Evolutionary conservation across 53 echinoderm and acorn worm genomes (phyloP), one percentile per base, ranked within the genome.

Genomic region (Paracentrotus lividus): DNA sequence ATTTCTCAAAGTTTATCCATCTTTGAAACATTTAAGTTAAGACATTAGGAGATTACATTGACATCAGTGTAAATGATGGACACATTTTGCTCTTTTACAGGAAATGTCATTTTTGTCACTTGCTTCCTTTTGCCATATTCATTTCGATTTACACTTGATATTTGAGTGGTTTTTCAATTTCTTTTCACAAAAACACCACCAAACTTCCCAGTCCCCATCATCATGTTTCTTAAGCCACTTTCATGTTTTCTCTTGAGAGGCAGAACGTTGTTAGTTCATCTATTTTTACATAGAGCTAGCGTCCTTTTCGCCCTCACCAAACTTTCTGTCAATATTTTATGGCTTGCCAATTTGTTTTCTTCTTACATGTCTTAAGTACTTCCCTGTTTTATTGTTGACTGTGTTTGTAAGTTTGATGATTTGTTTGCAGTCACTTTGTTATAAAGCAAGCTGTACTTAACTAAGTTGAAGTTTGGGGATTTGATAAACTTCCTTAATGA

Each of bases 341-440:
- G 49, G 47, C 47, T 81, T 81, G 45, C 49, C 47, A 45, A 44
- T 81, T 47, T 81, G 81, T 81, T 81, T 81, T n/a, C 49, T n/a
- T 47, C 81, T 16, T 47, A 7, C 24, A n/a, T n/a, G n/a, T n/a
- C n/a, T n/a, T n/a, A n/a, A n/a, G n/a, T 81, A 2, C 47, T 45
- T 21, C 47, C 45, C 44, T 47, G 72, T 81, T 1, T n/a, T 9
- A n/a, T 49, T 47, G 45, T 26, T 81, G 44, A 18, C 13, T 23
- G 26, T 47, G 8, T 81, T 7, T 78, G 47, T 81, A 47, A 26
- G 81, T 67, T 67, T 29, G 9, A 4, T 32, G 67, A 45, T 81
- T 81, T 81, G 81, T 81, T 81, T 81, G 47, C 26, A n/a, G n/a
- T 8, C 81, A 33, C 18, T 57, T 18, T 15, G n/a, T 26, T 45